A percentile compares a stretch with the other conserved stretches of the same genome.
These are phyloP conservation scores for Phataginus tricuspis DNA, from an alignment of 2,797 vertebrate species.

Conservation along the genomic window DNA sequence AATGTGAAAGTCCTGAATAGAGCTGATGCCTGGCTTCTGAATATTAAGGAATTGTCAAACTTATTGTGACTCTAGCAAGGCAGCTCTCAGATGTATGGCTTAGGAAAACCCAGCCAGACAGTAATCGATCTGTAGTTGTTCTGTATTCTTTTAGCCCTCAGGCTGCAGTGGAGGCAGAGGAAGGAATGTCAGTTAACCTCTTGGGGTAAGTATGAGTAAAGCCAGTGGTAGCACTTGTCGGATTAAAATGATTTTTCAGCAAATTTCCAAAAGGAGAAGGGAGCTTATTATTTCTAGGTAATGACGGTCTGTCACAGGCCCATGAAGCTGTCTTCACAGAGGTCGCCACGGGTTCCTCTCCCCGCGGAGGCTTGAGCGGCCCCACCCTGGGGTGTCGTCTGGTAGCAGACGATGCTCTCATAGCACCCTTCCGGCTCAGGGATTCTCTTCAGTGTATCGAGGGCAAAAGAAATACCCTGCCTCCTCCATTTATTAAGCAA, in stretches of 20 bases:
- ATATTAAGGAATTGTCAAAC: slow-evolving; percentile 63
- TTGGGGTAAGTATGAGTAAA: slow-evolving; percentile 4
- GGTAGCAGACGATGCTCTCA: not conserved
- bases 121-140: slow-evolving; percentile 64
- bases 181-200: slow-evolving; percentile 55
- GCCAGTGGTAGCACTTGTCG: not conserved
- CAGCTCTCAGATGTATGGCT: slow-evolving; percentile 58
- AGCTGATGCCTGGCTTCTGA: slow-evolving; percentile 16
- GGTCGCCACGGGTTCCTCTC: not conserved
- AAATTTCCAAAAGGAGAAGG: not conserved
- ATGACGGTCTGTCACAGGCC: not conserved
- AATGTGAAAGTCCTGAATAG: slow-evolving; percentile 5
- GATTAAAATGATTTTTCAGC: not conserved
- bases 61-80: slow-evolving; percentile 25
- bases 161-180: slow-evolving; percentile 7
- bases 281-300: not conserved
- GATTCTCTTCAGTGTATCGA: not conserved
- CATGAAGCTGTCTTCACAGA: not conserved
- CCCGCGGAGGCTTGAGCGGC: not conserved
- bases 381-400: not conserved
- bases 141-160: slow-evolving; percentile 19
- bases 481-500: not conserved
- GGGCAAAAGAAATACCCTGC: not conserved
- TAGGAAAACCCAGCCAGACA: slow-evolving; percentile 22
- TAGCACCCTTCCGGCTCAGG: not conserved